A percentile compares a stretch with the other conserved stretches of the same genome.
Conservation (phyloP, 2,888 invertebrate genomes). For the Acanthococcus lagerstroemiae region DNA sequence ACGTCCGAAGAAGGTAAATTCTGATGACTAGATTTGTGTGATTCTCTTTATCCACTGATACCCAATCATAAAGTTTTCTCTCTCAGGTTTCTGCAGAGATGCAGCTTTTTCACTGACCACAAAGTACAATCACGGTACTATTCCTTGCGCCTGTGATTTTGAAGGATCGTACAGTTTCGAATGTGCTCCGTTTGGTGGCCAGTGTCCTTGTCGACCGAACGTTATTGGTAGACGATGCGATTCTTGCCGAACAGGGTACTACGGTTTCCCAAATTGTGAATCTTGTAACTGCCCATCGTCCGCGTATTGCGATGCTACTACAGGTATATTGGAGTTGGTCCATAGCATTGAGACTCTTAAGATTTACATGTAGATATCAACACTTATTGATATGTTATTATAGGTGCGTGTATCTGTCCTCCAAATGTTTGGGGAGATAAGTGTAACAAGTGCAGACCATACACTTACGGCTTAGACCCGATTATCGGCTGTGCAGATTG, state of each 20-base stretch:
- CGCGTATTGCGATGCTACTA: constrained; percentile 66
- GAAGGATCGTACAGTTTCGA: constrained; percentile 77
- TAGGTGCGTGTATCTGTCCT: constrained; percentile 82
- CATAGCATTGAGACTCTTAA: background rate
- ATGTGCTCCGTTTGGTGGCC: constrained; percentile 90
- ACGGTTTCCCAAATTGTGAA: constrained; percentile 89
- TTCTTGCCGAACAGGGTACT: constrained; percentile 78
- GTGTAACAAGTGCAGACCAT: constrained; percentile 79
- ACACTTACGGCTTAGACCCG: constrained; percentile 86
- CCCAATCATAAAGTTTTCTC: constrained; percentile 31
- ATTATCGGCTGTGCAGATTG: constrained; percentile 93
- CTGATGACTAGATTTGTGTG: background rate
- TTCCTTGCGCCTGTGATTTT: constrained; percentile 79
- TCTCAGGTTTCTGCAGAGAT: constrained; percentile 72
- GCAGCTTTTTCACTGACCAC: constrained; percentile 88
- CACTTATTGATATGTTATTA: constrained; percentile 20
- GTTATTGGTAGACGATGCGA: constrained; percentile 83
- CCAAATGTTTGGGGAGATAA: constrained; percentile 76
- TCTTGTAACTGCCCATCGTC: constrained; percentile 77
- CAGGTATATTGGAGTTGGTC: constrained; percentile 44
- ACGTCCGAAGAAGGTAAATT: constrained; percentile 51
- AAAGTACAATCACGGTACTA: constrained; percentile 87
- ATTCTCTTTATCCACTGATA: background rate
- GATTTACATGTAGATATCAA: too few relatives aligned
- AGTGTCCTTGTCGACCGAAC: constrained; percentile 84